Conservation (phyloP, 1,140 invertebrate genomes). For the Stenopsyche tienmushanensis region DNA sequence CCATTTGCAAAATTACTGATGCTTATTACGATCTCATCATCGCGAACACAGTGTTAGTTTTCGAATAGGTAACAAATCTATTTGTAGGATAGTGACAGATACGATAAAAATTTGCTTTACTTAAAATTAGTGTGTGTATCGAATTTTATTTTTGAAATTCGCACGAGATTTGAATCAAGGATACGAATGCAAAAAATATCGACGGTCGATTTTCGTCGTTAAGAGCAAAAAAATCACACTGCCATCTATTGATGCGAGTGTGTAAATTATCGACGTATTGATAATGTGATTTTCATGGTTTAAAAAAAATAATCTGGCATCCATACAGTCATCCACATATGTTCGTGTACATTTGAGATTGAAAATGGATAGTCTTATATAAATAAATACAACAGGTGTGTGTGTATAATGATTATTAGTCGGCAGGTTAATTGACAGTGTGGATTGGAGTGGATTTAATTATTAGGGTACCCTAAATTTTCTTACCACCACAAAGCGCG, state of each 20-base stretch:
- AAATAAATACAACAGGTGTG: neutral
- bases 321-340: too few relatives aligned
- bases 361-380: too few relatives aligned
- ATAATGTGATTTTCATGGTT: neutral
- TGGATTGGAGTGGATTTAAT: conserved; percentile 16
- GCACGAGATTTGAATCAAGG: neutral
- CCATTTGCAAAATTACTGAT: neutral
- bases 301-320: neutral
- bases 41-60: neutral
- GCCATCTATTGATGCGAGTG: too few relatives aligned
- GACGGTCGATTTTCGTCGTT: neutral
- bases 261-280: too few relatives aligned
- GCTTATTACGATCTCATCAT: conserved; percentile 11
- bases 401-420: neutral
- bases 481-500: too few relatives aligned
- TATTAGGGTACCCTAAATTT: too few relatives aligned
- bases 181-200: neutral
- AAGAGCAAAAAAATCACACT: too few relatives aligned
- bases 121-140: conserved; percentile 8
- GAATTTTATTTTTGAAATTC: neutral
- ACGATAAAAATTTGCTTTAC: conserved; percentile 15
- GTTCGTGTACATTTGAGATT: too few relatives aligned
- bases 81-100: conserved; percentile 16
- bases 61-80: conserved; percentile 17
- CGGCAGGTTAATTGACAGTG: conserved; percentile 9